Conservation (phyloP, 1,140 invertebrate genomes). For the Plectus sambesii region DNA sequence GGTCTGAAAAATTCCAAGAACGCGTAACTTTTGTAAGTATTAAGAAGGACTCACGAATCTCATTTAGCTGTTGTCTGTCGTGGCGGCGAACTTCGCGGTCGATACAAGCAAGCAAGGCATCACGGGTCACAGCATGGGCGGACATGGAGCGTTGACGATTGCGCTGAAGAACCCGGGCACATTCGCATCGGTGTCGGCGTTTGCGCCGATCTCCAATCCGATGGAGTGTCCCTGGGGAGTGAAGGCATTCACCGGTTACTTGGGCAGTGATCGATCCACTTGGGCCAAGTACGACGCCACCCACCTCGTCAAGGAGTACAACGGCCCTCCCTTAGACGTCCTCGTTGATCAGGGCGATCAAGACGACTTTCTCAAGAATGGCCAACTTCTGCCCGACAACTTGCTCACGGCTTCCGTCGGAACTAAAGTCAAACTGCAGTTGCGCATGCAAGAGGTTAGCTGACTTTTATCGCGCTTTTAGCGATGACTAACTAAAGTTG, state of each 20-base stretch:
- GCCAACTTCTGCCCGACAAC: constrained; percentile 75
- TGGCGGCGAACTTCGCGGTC: constrained; percentile 1
- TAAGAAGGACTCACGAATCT: constrained; percentile 9
- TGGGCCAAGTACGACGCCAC: constrained; percentile 81
- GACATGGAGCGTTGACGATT: constrained; percentile 82
- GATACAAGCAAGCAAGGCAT: constrained; percentile 12
- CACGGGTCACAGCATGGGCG: constrained; percentile 13
- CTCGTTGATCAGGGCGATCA: constrained; percentile 73
- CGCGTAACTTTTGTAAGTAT: not conserved
- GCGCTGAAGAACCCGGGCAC: constrained; percentile 76
- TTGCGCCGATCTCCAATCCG: constrained; percentile 84
- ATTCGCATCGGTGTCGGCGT: constrained; percentile 80
- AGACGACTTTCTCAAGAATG: constrained; percentile 65
- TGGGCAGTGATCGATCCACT: constrained; percentile 53
- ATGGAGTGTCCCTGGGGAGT: constrained; percentile 68
- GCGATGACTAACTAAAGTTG: constrained; percentile 5
- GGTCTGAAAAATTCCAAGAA: no score
- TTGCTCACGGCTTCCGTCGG: constrained; percentile 55
- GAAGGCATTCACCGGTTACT: constrained; percentile 66
- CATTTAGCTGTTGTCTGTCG: constrained; percentile 16
- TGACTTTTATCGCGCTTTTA: not conserved
- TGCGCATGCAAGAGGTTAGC: constrained; percentile 42
- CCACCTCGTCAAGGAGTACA: constrained; percentile 65
- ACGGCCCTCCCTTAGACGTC: constrained; percentile 67
- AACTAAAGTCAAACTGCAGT: constrained; percentile 50